These are phyloP conservation scores for Hoplostethus atlanticus DNA, from an alignment of 2,797 vertebrate genomes.

Conservation along the genomic window DNA sequence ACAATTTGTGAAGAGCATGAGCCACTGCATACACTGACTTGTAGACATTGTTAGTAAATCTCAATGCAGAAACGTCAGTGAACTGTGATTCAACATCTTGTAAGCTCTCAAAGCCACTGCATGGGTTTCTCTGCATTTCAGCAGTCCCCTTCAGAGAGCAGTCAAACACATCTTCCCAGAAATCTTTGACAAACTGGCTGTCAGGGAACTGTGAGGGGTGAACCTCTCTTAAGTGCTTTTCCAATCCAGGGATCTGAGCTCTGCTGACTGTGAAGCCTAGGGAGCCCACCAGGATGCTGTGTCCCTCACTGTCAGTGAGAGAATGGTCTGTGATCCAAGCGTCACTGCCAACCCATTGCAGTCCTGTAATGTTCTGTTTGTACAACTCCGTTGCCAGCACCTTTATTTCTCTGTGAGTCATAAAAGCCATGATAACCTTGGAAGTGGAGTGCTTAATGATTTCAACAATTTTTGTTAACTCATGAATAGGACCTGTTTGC, in stretches of 20 bases:
- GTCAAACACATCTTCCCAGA: slow-evolving; percentile 82
- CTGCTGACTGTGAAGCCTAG: slow-evolving; percentile 79
- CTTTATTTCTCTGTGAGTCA: slow-evolving; percentile 75
- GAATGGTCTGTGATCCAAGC: slow-evolving; percentile 86
- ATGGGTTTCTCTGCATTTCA: slow-evolving; percentile 52
- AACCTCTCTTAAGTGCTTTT: slow-evolving; percentile 73
- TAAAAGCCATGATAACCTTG: slow-evolving; percentile 74
- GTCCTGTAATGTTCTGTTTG: slow-evolving; percentile 72
- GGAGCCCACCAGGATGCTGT: slow-evolving; percentile 75
- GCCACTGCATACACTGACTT: slow-evolving; percentile 87
- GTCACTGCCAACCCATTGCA: slow-evolving; percentile 85
- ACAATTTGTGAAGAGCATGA: slow-evolving; percentile 81
- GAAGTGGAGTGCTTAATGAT: slow-evolving; percentile 70
- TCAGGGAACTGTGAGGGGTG: slow-evolving; percentile 79
- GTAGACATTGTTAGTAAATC: slow-evolving; percentile 87
- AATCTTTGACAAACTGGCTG: slow-evolving; percentile 81
- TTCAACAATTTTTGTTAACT: slow-evolving; percentile 63
- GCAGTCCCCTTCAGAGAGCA: slow-evolving; percentile 67
- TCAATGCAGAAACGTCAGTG: slow-evolving; percentile 85
- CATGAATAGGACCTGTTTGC: slow-evolving; percentile 59
- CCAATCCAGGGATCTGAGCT: slow-evolving; percentile 78
- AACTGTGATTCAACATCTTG: slow-evolving; percentile 81
- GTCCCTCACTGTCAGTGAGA: slow-evolving; percentile 70
- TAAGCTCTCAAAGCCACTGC: slow-evolving; percentile 84
- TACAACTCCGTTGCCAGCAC: slow-evolving; percentile 66